A percentile compares a stretch with the other conserved stretches of the same genome.
Conservation (phyloP, 1,140 invertebrate genomes). For the Charaxes varanes region DNA sequence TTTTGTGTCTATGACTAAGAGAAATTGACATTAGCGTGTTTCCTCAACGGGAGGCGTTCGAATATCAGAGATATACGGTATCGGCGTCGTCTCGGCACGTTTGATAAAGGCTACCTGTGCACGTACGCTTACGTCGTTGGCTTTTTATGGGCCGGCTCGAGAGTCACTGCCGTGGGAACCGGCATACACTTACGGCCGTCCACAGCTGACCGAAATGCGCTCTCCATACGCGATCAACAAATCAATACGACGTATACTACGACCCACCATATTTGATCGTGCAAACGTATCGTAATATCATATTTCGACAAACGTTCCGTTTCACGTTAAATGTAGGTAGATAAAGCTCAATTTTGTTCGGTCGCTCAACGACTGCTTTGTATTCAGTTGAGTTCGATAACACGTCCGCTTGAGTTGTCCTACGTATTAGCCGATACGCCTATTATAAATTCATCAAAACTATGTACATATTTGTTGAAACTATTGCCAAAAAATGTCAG, state of each 20-base stretch:
- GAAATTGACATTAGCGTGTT: too few relatives aligned
- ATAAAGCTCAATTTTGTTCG: slow-evolving; percentile 28
- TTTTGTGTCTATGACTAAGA: too few relatives aligned
- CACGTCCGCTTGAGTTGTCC: slow-evolving; percentile 53
- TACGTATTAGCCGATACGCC: slow-evolving; percentile 35
- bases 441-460: slow-evolving; percentile 67
- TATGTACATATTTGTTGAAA: slow-evolving; percentile 19
- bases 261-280: slow-evolving; percentile 51
- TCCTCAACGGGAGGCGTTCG: slow-evolving; percentile 16
- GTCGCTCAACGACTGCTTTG: slow-evolving; percentile 32
- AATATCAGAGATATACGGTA: slow-evolving; percentile 22
- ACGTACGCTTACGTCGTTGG: slow-evolving; percentile 61
- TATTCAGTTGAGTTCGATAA: slow-evolving; percentile 47
- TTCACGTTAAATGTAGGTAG: slow-evolving; percentile 19
- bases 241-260: slow-evolving; percentile 64
- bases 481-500: too few relatives aligned
- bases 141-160: slow-evolving; percentile 65
- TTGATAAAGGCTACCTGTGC: slow-evolving; percentile 63
- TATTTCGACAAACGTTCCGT: slow-evolving; percentile 31
- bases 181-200: slow-evolving; percentile 58
- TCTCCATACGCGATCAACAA: slow-evolving; percentile 74
- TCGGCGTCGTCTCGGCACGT: slow-evolving; percentile 43
- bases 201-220: slow-evolving; percentile 72
- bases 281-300: slow-evolving; percentile 41
- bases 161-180: slow-evolving; percentile 74